Evolutionary conservation across 64 coral and sea anemone genomes (phyloP), one percentile per base, ranked within the genome.

Genomic region (Pocillopora verrucosa): DNA sequence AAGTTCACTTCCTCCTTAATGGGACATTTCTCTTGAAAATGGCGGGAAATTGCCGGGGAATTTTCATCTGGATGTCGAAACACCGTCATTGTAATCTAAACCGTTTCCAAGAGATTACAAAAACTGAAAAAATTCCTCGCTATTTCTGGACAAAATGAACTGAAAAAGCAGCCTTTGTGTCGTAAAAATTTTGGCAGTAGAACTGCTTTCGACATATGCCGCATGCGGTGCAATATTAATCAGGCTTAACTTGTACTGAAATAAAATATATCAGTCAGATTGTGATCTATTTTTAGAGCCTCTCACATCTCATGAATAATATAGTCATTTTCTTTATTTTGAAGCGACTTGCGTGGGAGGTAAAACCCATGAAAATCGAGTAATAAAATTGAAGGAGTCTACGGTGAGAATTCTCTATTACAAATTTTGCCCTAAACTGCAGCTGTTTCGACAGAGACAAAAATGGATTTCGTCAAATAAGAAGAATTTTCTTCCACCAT

Each of bases 331-430:
- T 19, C 11, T 51, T 85, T 41, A 56, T 68, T 65, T 72, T 36
- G 69, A 56, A 85, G 82, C 82, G 82, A 85, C 20, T 36, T 72
- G 82, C 82, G 82, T 85, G 61, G 82, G 82, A 20, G 82, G 61
- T 72, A 72, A 72, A 72, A 77, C 75, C 82, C 11, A 20, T n/a
- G 19, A 72, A 85, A 85, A 85, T 85, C 82, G 82, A 85, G 82
- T 63, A 85, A 85, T 85, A 85, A 85, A 85, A 57, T 85, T 85
- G 63, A 85, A 85, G 82, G 63, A 85, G 63, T n/a, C 61, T 72
- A 65, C 22, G 65, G 72, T 30, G 41, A 38, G 64, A 85, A 72
- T 85, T 85, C 82, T 85, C 16, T 68, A 85, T 68, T 85, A 72
- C 72, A 72, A 85, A 85, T 85, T 11, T 72, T 41, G 38, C 65